Conservation (phyloP, 2,797 vertebrate genomes). For the Halcyon leucocephala region DNA sequence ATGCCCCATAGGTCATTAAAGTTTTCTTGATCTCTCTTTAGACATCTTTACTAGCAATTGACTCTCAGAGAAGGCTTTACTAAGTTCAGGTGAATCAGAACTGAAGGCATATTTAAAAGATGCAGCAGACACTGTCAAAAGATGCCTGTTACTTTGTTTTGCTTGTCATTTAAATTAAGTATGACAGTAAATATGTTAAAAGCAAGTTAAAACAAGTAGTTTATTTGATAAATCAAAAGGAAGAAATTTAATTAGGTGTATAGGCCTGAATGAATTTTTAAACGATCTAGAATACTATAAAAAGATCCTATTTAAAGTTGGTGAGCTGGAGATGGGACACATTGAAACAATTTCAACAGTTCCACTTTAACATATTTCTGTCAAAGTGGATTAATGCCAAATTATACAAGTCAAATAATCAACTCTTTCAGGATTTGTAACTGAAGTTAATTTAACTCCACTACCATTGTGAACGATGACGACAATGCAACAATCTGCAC, state of each 20-base stretch:
- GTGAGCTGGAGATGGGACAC: not conserved
- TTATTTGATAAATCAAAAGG: not conserved
- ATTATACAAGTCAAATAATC: not conserved
- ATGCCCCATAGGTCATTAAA: not conserved
- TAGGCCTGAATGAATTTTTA: not conserved
- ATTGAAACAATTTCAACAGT: not conserved
- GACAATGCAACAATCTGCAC: not conserved
- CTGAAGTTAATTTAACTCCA: not conserved
- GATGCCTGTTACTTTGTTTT: not conserved
- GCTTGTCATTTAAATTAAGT: not conserved
- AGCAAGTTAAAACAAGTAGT: not conserved
- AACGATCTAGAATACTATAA: not conserved
- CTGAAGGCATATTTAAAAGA: not conserved
- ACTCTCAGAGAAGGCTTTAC: not conserved
- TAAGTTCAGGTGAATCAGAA: not conserved
- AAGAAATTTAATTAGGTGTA: not conserved
- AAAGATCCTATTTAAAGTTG: not conserved
- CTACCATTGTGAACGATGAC: not conserved
- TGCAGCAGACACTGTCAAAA: not conserved
- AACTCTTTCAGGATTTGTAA: not conserved
- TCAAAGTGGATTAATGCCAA: not conserved
- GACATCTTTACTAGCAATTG: not conserved
- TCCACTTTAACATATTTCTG: not conserved
- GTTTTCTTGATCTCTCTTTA: constrained; percentile 6
- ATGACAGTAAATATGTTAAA: not conserved